These are phyloP conservation scores for Eciton burchellii DNA, from an alignment of 1,140 invertebrate genomes.

Conservation along the genomic window DNA sequence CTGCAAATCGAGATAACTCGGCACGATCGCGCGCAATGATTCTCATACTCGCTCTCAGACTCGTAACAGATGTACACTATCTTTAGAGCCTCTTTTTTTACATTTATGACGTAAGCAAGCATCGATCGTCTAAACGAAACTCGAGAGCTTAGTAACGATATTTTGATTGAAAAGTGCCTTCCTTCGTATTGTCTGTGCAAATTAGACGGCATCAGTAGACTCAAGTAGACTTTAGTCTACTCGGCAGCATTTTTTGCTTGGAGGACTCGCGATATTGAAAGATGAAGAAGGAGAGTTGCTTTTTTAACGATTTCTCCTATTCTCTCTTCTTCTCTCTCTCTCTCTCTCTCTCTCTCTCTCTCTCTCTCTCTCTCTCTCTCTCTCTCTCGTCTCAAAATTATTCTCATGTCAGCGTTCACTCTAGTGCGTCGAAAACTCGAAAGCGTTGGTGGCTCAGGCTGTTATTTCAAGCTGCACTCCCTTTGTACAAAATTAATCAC, in stretches of 20 bases:
- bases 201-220: slow-evolving; percentile 51
- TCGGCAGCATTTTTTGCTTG: slow-evolving; percentile 3
- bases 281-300: slow-evolving; percentile 20
- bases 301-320: slow-evolving; percentile 25
- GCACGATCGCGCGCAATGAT: slow-evolving; percentile 29
- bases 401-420: slow-evolving; percentile 26
- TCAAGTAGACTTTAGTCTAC: slow-evolving; percentile 41
- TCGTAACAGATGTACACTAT: slow-evolving; percentile 34
- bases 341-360: background rate
- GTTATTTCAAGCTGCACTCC: slow-evolving; percentile 8
- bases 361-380: background rate
- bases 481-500: background rate
- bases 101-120: slow-evolving; percentile 26
- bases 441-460: background rate
- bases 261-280: slow-evolving; percentile 10
- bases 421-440: slow-evolving; percentile 3
- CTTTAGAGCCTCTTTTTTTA: slow-evolving; percentile 41
- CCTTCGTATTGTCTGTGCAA: slow-evolving; percentile 44
- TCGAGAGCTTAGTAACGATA: slow-evolving; percentile 50
- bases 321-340: background rate
- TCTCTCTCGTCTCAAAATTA: background rate
- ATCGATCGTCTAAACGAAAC: slow-evolving; percentile 26
- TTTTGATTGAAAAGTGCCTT: slow-evolving; percentile 60
- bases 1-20: slow-evolving; percentile 41
- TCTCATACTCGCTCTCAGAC: slow-evolving; percentile 53